Evolutionary conservation across 2,113 vertebrate genomes (phyloP), one percentile per base, ranked within the genome.

Genomic region (Sula dactylatra): DNA sequence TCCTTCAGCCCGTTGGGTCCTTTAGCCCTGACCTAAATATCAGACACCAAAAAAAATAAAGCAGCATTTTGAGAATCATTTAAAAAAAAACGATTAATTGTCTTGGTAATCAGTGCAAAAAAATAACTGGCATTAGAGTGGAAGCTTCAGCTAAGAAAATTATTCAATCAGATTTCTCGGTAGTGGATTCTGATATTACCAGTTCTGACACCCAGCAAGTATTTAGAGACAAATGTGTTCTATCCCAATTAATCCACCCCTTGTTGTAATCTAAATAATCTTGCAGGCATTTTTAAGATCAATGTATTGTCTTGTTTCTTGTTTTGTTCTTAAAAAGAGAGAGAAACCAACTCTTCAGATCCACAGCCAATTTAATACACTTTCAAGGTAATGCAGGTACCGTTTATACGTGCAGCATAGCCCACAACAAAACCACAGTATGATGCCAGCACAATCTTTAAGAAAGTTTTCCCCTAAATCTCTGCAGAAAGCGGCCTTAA

Each of bases 351-450:
- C 91, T 78, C 96, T 81, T 97, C 72, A 96, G 81, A 93, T 96
- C 81, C 78, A 78, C 74, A 94, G 96, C 95, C 95, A 95, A 97
- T 90, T 95, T 70, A 66, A 89, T 29, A 52, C 80, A 52, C 71
- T 94, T 98, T 67, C 94, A 96, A 94, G 96, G 97, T 94, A 96
- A 81, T 11, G 76, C 94, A 98, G 91, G 95, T 93, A 94, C 64
- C 61, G 97, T 96, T 95, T 89, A 81, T 92, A 96, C 42, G 76
- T 72, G 72, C 73, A 74, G 83, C 42, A 2, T 44, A 90, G 7
- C 95, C 96, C 92, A 92, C 93, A 96, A 98, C 96, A 97, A 98
- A 98, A 95, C 91, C 97, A 82, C 97, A 95, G 96, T 91, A 47
- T 65, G 96, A 98, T 97, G 96, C 97, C 97, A 97, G 97, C n/a